Percentiles rank a stretch among this genome's conserved stretches.
Evolutionary conservation across 2,797 vertebrate species (phyloP).

Genomic region (Phyllotis vaccarum): DNA sequence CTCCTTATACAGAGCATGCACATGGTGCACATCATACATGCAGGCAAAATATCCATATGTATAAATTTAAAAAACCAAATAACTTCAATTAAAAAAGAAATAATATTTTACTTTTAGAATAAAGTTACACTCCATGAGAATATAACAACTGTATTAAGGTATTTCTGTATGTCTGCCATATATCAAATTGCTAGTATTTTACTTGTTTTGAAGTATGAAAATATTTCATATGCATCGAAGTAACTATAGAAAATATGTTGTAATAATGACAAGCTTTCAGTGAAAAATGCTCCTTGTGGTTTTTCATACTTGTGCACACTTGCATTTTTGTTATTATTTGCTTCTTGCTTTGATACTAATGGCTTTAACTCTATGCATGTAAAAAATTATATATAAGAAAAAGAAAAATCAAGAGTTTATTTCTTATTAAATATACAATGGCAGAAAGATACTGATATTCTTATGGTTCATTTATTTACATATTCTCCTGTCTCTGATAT

Average conservation of each 20-base stretch:
- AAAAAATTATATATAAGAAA: background rate
- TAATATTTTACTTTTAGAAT: background rate
- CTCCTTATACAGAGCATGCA: background rate
- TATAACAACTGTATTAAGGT: constrained; percentile 21
- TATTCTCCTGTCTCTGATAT: background rate
- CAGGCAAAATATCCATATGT: background rate
- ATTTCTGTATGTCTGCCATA: background rate
- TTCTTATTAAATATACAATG: background rate
- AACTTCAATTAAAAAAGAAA: background rate
- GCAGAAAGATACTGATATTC: constrained; percentile 27
- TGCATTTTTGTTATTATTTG: background rate
- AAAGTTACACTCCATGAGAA: constrained; percentile 3
- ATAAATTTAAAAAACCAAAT: background rate
- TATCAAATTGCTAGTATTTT: background rate
- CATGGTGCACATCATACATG: background rate
- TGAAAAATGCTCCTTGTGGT: constrained; percentile 50
- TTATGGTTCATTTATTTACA: background rate
- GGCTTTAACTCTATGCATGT: constrained; percentile 36
- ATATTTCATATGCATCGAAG: background rate
- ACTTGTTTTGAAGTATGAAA: constrained; percentile 22
- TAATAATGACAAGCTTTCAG: constrained; percentile 24
- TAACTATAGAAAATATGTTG: background rate
- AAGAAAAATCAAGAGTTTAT: constrained; percentile 5
- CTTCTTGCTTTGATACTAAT: constrained; percentile 22
- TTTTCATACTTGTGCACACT: background rate